Evolutionary conservation across 2,888 invertebrate species (phyloP).

Genomic region (Aelia acuminata): DNA sequence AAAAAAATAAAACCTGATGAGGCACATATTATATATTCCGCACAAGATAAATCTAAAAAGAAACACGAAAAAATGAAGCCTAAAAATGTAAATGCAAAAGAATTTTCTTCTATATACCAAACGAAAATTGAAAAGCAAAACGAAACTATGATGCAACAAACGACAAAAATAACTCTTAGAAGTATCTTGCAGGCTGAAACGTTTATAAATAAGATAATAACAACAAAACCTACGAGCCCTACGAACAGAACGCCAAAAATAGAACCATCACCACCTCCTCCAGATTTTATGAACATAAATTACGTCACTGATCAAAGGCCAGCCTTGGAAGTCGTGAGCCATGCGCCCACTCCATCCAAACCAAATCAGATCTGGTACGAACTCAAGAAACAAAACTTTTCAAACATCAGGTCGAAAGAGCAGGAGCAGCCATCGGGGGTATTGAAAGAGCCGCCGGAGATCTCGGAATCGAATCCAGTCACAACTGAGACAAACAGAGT

Average conservation of each 20-base stretch:
- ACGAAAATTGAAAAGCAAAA: slow-evolving; percentile 16
- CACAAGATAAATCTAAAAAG: slow-evolving; percentile 39
- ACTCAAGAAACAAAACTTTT: slow-evolving; percentile 13
- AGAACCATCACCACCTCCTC: no score
- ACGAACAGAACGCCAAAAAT: not conserved
- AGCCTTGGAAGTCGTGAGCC: not conserved
- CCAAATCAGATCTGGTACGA: not conserved
- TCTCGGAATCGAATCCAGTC: not conserved
- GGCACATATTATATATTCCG: not conserved
- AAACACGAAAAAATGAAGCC: slow-evolving; percentile 50
- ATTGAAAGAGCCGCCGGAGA: not conserved
- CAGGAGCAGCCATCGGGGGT: not conserved
- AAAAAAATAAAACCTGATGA: slow-evolving; percentile 46
- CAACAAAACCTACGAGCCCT: not conserved
- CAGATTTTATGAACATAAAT: not conserved
- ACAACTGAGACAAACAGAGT: slow-evolving; percentile 34
- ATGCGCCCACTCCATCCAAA: not conserved
- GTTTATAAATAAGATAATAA: not conserved
- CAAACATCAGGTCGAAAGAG: not conserved
- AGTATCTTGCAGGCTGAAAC: slow-evolving; percentile 29
- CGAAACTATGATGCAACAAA: not conserved
- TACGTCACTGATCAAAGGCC: not conserved
- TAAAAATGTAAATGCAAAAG: slow-evolving; percentile 14
- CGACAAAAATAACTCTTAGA: slow-evolving; percentile 28
- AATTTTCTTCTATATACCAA: slow-evolving; percentile 7